A percentile compares a stretch with the other conserved stretches of the same genome.
phyloP scores from a whole-genome alignment of 2,113 vertebrate species.

The Actenoides lindsayi region DNA sequence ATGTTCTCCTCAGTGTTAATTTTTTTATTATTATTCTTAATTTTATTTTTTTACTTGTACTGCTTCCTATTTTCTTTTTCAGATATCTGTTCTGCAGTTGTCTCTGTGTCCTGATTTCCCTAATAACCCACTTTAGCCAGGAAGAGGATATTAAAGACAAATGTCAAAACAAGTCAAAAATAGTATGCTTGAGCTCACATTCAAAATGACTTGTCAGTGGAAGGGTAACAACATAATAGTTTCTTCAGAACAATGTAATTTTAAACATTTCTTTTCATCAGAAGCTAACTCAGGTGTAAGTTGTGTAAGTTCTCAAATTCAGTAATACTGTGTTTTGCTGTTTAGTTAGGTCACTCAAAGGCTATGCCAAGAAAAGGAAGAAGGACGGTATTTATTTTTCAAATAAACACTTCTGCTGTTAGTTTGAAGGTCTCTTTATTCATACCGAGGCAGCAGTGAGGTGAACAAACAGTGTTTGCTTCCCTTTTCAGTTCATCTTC shows the following conservation, averaged over 20 bases:
- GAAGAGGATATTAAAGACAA: not conserved
- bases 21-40: not conserved
- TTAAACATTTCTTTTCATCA: not conserved
- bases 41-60: not conserved
- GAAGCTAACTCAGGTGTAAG: not conserved
- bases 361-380: slow-evolving; percentile 1
- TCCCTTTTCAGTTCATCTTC: slow-evolving; percentile 35
- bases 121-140: not conserved
- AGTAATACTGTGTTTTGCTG: not conserved
- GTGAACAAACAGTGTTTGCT: slow-evolving; percentile 49
- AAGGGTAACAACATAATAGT: not conserved
- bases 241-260: not conserved
- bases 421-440: slow-evolving; percentile 14
- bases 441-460: not conserved
- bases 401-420: not conserved
- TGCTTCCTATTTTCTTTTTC: not conserved
- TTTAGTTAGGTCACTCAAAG: not conserved
- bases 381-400: slow-evolving; percentile 20
- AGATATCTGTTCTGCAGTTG: not conserved
- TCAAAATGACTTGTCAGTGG: not conserved
- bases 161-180: not conserved
- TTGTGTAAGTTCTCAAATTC: not conserved
- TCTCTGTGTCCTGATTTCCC: not conserved
- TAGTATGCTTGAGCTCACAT: not conserved
- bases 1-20: not conserved